Evolutionary conservation across 2,888 invertebrate genomes (phyloP).

Genomic region (Copidosoma aretas): DNA sequence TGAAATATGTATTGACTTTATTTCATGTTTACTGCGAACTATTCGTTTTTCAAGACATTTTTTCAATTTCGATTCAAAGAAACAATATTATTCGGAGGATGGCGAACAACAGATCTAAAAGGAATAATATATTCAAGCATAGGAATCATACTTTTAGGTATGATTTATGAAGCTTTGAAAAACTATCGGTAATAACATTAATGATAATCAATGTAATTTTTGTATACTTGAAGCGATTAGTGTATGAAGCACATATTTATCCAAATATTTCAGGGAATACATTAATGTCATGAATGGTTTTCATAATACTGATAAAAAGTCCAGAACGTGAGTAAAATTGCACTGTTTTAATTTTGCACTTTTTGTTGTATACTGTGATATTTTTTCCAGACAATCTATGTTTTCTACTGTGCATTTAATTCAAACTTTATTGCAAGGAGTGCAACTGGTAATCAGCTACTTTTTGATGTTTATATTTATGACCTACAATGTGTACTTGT

Average conservation of each 20-base stretch:
- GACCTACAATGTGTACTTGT: slow-evolving; percentile 70
- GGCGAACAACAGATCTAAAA: slow-evolving; percentile 61
- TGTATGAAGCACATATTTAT: neutral
- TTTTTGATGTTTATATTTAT: slow-evolving; percentile 71
- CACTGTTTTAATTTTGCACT: neutral
- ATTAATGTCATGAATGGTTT: slow-evolving; percentile 39
- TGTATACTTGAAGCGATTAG: neutral
- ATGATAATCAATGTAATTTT: neutral
- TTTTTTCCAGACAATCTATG: slow-evolving; percentile 50
- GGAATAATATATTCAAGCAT: slow-evolving; percentile 70
- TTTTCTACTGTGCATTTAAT: slow-evolving; percentile 51
- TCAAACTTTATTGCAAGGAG: slow-evolving; percentile 52
- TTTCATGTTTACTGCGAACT: too few species aligned
- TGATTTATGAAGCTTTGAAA: slow-evolving; percentile 73
- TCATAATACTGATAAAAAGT: neutral
- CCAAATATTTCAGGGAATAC: slow-evolving; percentile 49
- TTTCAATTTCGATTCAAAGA: slow-evolving; percentile 64
- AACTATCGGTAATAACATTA: slow-evolving; percentile 63
- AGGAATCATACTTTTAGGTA: slow-evolving; percentile 68
- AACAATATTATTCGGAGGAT: slow-evolving; percentile 64
- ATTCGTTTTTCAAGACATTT: slow-evolving; percentile 58
- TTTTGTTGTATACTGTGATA: too few species aligned
- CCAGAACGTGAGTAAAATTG: neutral
- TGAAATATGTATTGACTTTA: too few species aligned
- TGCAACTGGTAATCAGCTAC: slow-evolving; percentile 65